A percentile compares a stretch with the other conserved stretches of the same genome.
Conservation (phyloP, 1,140 invertebrate species). For the Steinernema khuongi region DNA sequence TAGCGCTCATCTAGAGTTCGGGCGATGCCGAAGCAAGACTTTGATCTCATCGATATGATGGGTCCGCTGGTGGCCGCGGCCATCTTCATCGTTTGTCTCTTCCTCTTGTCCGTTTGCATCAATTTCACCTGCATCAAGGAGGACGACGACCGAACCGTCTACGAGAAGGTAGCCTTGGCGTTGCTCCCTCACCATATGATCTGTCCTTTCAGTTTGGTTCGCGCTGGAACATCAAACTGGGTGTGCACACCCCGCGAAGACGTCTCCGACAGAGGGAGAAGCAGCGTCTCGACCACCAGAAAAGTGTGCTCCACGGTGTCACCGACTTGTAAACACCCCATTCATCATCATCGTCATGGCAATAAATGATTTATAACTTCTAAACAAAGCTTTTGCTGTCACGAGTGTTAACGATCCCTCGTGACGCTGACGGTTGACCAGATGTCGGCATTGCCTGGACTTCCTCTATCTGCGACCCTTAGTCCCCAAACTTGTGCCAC, state of each 20-base stretch:
- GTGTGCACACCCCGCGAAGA: neutral
- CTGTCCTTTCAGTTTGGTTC: neutral
- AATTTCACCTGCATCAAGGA: slow-evolving; percentile 7
- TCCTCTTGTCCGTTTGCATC: neutral
- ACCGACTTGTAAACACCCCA: neutral
- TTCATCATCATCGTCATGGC: neutral
- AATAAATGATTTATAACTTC: neutral
- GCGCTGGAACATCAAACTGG: slow-evolving; percentile 8
- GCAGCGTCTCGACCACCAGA: neutral
- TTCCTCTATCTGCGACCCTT: no score
- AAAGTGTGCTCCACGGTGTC: slow-evolving; percentile 5
- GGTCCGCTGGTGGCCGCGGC: neutral
- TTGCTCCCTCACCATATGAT: neutral
- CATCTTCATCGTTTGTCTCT: neutral
- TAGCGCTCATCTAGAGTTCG: neutral
- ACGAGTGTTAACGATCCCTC: no score
- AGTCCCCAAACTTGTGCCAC: no score
- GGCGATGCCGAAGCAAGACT: neutral
- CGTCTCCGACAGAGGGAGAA: neutral
- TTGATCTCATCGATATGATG: neutral
- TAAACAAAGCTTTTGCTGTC: neutral
- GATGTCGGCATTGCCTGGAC: no score
- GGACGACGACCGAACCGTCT: slow-evolving; percentile 9
- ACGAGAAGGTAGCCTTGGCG: neutral
- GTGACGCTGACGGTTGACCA: no score